Percentiles rank a stretch among this genome's conserved stretches.
phyloP scores from a whole-genome alignment of 2,888 invertebrate species.

The Andrena flavipes region DNA sequence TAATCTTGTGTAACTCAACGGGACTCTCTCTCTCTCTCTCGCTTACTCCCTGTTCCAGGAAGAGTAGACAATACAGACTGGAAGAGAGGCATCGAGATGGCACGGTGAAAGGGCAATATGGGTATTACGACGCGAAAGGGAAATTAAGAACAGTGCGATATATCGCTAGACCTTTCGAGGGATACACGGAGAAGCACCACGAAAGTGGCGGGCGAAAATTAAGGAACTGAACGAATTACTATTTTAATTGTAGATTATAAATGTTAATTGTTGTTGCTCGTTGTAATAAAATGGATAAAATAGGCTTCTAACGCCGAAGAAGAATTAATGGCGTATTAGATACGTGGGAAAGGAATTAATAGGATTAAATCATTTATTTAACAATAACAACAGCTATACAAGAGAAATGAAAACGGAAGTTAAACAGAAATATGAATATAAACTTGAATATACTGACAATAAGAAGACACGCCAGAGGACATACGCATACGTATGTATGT shows the following conservation, averaged over 20 bases:
- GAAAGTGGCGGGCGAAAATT: slow-evolving; percentile 61
- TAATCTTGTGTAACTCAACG: too few species aligned
- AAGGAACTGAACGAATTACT: slow-evolving; percentile 7
- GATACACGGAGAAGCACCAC: slow-evolving; percentile 87
- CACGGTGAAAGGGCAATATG: slow-evolving; percentile 92
- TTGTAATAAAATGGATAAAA: not conserved
- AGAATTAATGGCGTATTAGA: not conserved
- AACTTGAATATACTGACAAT: slow-evolving; percentile 10
- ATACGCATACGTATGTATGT: slow-evolving; percentile 21
- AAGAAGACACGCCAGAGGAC: slow-evolving; percentile 15
- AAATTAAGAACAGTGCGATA: slow-evolving; percentile 92
- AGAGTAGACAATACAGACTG: slow-evolving; percentile 92
- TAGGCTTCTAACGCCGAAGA: not conserved
- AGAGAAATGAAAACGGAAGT: slow-evolving; percentile 64
- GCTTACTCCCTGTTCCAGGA: slow-evolving; percentile 85
- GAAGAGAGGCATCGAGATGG: slow-evolving; percentile 92
- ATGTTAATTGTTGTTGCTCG: too few species aligned
- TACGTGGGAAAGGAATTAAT: not conserved
- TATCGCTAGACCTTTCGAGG: slow-evolving; percentile 89
- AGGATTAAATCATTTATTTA: slow-evolving; percentile 76
- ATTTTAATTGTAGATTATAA: not conserved
- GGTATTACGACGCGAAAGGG: slow-evolving; percentile 91
- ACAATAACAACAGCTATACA: slow-evolving; percentile 78
- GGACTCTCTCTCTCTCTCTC: too few species aligned
- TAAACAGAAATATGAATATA: slow-evolving; percentile 4